Conservation (phyloP, 2,888 invertebrate genomes). For the Stictocephala bisonia region DNA sequence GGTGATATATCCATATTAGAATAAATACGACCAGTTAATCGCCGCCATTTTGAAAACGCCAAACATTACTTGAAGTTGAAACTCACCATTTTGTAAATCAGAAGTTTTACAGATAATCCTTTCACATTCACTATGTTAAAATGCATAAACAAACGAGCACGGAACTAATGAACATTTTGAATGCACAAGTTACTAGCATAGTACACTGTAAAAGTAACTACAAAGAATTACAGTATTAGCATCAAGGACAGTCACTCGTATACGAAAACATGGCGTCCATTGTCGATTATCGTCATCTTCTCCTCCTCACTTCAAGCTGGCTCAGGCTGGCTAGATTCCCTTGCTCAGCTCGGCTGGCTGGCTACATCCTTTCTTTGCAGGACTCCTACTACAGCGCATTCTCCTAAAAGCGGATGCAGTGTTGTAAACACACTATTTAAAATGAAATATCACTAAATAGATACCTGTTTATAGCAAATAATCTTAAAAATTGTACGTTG, state of each 20-base stretch:
- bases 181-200: not conserved
- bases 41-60: constrained; percentile 45
- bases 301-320: too few relatives aligned
- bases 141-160: not conserved
- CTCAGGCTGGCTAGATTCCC: too few relatives aligned
- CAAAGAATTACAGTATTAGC: not conserved
- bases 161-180: constrained; percentile 2
- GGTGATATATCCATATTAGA: too few relatives aligned
- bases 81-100: constrained; percentile 56
- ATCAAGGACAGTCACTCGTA: constrained; percentile 26
- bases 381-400: too few relatives aligned
- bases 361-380: too few relatives aligned
- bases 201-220: not conserved
- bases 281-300: constrained; percentile 25
- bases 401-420: too few relatives aligned
- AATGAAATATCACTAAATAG: too few relatives aligned
- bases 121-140: not conserved
- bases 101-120: constrained; percentile 57
- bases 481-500: too few relatives aligned
- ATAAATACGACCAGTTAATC: not conserved
- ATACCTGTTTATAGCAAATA: too few relatives aligned
- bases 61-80: not conserved
- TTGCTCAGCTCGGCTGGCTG: too few relatives aligned
- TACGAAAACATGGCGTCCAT: constrained; percentile 36
- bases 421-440: too few relatives aligned